These are phyloP conservation scores for Pelobates cultripes DNA, from an alignment of 2,797 vertebrate genomes.

Conservation along the genomic window DNA sequence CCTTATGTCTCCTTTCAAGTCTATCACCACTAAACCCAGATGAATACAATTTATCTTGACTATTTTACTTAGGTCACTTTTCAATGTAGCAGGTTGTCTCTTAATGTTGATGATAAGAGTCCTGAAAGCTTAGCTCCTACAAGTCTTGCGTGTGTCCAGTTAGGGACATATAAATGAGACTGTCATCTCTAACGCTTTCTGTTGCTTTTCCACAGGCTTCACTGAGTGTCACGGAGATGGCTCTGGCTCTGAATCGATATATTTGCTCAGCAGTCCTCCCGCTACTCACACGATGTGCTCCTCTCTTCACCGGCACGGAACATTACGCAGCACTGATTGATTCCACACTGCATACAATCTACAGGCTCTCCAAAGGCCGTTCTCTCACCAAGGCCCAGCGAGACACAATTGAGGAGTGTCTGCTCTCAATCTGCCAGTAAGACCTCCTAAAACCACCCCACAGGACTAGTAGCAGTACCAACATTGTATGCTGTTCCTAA, in stretches of 20 bases:
- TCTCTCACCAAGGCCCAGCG: constrained; percentile 97
- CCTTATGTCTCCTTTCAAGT: no score
- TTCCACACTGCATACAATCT: constrained; percentile 94
- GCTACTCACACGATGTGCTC: constrained; percentile 91
- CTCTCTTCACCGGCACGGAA: constrained; percentile 92
- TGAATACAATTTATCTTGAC: no score
- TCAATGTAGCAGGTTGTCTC: no score
- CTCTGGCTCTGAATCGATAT: constrained; percentile 93
- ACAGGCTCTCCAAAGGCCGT: constrained; percentile 93
- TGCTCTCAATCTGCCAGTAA: constrained; percentile 94
- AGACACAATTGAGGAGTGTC: constrained; percentile 95
- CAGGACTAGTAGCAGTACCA: neutral
- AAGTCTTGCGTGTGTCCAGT: no score
- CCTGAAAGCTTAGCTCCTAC: no score
- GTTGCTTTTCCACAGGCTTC: constrained; percentile 77
- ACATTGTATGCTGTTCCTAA: neutral
- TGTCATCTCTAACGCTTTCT: neutral
- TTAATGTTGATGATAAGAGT: no score
- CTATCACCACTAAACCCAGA: no score
- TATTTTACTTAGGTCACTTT: no score
- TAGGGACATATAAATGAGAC: no score
- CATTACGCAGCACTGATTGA: constrained; percentile 89
- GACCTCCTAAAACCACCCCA: constrained; percentile 46
- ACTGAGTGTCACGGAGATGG: constrained; percentile 92
- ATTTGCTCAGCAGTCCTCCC: constrained; percentile 93